phyloP scores from a whole-genome alignment of 2,113 vertebrate genomes.

The Ivindomyrus marchei region DNA sequence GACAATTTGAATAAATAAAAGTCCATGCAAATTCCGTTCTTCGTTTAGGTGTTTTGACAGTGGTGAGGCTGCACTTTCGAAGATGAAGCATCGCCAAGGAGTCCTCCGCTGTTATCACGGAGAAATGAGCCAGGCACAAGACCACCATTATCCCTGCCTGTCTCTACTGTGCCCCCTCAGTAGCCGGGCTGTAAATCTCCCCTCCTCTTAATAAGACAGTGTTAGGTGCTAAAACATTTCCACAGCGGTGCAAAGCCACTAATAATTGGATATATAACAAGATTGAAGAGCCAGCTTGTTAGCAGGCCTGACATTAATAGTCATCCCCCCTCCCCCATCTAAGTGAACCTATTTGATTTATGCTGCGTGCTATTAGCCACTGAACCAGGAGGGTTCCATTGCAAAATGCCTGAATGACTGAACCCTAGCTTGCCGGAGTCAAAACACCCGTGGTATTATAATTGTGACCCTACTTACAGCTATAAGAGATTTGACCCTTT shows the following conservation, averaged over 20 bases:
- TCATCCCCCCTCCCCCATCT: neutral
- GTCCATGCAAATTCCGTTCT: neutral
- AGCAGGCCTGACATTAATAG: neutral
- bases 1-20: neutral
- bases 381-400: neutral
- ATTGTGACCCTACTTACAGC: neutral
- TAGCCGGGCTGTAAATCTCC: neutral
- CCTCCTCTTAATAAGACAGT: neutral
- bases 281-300: neutral
- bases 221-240: neutral
- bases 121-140: neutral
- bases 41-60: neutral
- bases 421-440: neutral
- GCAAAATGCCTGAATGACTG: neutral
- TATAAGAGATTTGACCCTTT: neutral
- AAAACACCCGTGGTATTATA: neutral
- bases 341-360: neutral
- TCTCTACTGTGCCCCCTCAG: neutral
- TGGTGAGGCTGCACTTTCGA: neutral
- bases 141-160: neutral
- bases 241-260: neutral
- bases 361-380: neutral
- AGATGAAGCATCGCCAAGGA: neutral
- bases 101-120: neutral
- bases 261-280: conserved; percentile 6